phyloP scores from a whole-genome alignment of 1,140 invertebrate species.

The Drosophila rhopaloa region DNA sequence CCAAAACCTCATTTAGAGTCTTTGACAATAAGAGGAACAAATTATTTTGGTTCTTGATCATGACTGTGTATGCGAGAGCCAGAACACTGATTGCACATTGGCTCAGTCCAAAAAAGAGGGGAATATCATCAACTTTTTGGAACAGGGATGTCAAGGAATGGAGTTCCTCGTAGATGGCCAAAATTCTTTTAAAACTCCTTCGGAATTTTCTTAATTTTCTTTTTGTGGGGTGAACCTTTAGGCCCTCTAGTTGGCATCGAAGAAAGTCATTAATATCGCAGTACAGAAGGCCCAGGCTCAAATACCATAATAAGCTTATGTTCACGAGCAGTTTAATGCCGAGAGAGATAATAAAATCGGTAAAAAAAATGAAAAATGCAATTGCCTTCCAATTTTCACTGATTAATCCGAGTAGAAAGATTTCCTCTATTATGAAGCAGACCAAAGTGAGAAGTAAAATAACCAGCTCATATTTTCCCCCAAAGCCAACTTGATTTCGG shows the following conservation, averaged over 20 bases:
- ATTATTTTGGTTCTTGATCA: not conserved
- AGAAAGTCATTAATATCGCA: conserved; percentile 33
- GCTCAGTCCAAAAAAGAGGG: conserved; percentile 23
- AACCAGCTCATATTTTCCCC: conserved; percentile 23
- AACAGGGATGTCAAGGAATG: conserved; percentile 11
- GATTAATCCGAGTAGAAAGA: not conserved
- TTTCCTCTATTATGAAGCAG: conserved; percentile 1
- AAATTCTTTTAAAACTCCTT: conserved; percentile 16
- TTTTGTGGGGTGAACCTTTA: not conserved
- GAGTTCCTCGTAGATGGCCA: conserved; percentile 40
- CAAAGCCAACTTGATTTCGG: conserved; percentile 2
- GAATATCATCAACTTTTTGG: conserved; percentile 29
- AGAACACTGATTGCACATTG: conserved; percentile 10
- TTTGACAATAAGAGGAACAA: not conserved
- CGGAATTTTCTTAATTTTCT: not conserved
- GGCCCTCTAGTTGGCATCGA: not conserved
- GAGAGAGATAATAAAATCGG: conserved; percentile 8
- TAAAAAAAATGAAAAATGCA: not conserved
- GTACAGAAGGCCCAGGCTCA: conserved; percentile 31
- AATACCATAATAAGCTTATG: conserved; percentile 28
- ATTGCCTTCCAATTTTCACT: rapidly evolving
- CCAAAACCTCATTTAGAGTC: conserved; percentile 6
- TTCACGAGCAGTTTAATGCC: conserved; percentile 16
- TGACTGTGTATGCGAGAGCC: conserved; percentile 8
- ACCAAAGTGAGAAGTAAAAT: conserved; percentile 5